Evolutionary conservation across 1,140 invertebrate species (phyloP), one percentile per base, ranked within the genome.

Genomic region (Drosophila ananassae): DNA sequence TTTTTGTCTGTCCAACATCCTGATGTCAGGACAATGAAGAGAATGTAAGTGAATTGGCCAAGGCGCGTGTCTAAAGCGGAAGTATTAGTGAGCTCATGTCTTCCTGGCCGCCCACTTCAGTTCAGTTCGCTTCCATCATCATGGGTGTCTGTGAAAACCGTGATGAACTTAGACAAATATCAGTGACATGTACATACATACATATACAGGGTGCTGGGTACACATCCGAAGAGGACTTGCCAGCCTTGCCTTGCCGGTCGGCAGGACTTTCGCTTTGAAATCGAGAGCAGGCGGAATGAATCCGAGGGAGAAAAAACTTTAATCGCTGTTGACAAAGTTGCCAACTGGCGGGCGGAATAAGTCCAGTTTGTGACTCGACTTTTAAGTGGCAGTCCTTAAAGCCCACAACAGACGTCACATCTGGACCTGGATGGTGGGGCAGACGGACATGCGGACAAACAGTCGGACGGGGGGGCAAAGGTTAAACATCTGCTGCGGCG

Each of bases 1-100:
- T 37, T 2, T 47, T 24, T 47, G 21, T 47, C 21, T 47, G 44
- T 22, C 21, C 54, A 21, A 58, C 53, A 52, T 61, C 58, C 67
- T 10, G 44, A 22, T 22, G 21, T 3, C 44, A 22, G 21, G 46
- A 17, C 2, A 13, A n/a, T 50, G 5, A n/a, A 1, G 22, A 13
- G 13, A 2, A 22, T 32, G 39, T 17, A 44, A 12, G 41, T 37
- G 44, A 37, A 60, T 46, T 25, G 54, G 61, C 44, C 58, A 61
- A 30, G 47, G 60, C 68, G 63, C 79, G 78, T 87, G 82, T 89
- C 77, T 85, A 63, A 85, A 72, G 82, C 80, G 80, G 80, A 84
- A 85, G 81, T 84, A 69, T 85, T 59, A 68, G 69, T 48, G 63
- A 75, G 72, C 68, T 81, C 77, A 79, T 58, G 51, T 53, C 51